These are phyloP conservation scores for Cygnus atratus DNA, from an alignment of 2,113 vertebrate species.

Conservation along the genomic window DNA sequence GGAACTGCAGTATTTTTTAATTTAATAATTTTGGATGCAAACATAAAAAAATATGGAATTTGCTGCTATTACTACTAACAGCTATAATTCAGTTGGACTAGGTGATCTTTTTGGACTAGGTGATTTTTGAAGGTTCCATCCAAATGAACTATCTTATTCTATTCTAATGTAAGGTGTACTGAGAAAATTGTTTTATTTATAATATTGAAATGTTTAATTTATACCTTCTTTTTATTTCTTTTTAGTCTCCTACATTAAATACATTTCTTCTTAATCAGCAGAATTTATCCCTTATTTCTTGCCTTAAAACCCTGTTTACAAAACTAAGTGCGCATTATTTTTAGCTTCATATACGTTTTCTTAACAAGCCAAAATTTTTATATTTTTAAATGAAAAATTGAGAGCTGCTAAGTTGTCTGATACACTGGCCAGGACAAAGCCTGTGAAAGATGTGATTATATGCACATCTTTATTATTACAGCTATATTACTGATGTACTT, in stretches of 20 bases:
- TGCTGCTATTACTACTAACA: neutral
- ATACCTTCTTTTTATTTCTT: neutral
- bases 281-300: neutral
- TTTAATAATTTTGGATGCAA: neutral
- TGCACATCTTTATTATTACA: neutral
- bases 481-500: neutral
- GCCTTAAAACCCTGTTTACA: neutral
- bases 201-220: neutral
- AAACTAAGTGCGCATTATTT: neutral
- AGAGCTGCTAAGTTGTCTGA: neutral
- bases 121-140: neutral
- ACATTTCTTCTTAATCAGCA: neutral
- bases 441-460: neutral
- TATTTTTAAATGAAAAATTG: neutral
- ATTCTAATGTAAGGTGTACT: neutral
- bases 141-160: neutral
- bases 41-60: neutral
- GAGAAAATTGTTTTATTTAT: neutral
- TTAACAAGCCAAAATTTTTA: neutral
- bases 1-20: neutral
- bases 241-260: neutral
- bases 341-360: neutral
- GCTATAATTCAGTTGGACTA: neutral
- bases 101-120: neutral
- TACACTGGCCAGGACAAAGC: neutral